Base-by-base conservation (phyloP, 1,140 invertebrate species). In the Triops cancriformis region DNA sequence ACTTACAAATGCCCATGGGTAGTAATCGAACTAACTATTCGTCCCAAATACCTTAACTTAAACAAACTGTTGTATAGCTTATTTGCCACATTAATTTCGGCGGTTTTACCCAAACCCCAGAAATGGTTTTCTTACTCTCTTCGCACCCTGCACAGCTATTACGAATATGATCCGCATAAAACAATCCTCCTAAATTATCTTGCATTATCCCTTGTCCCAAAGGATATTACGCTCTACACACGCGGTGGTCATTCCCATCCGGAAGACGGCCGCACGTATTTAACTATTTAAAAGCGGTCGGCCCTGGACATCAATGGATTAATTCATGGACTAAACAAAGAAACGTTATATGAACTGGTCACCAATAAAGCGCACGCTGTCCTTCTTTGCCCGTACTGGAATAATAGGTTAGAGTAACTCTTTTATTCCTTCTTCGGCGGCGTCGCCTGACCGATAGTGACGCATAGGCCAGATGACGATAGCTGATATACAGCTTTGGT, bases 291-390 rank as follows among this genome's bases (percentile, higher is more conserved):
- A 4, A 64, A 64, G 51, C 14, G 51, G 51, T 18, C 51, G 51
- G 14, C 51, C 51, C 51, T 64, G 51, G 23, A 64, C 51, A 64
- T 18, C 23, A 64, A 18, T 5, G 51, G 23, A 64, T 64, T 64
- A 64, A 64, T 64, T 64, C 51, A 64, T 64, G 51, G 51, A 23
- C 51, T 64, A 64, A 64, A 64, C 51, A 64, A 64, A 64, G 51
- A 64, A 64, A 64, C 23, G 23, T 23, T 23, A 64, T 23, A 64
- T 9, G 51, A 64, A 23, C 51, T 18, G n/a, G n/a, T 64, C 51
- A 64, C 18, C 51, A 3, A 64, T 64, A 64, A 64, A 18, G 51
- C 18, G 23, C 51, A 37, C 2, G 7, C 51, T 64, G 51, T 64
- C 51, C 51, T 64, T 23, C 23, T 18, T 5, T 14, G 10, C 51